Base-by-base conservation (phyloP, 2,797 vertebrate species). In the Myioborus melanocephalus region DNA sequence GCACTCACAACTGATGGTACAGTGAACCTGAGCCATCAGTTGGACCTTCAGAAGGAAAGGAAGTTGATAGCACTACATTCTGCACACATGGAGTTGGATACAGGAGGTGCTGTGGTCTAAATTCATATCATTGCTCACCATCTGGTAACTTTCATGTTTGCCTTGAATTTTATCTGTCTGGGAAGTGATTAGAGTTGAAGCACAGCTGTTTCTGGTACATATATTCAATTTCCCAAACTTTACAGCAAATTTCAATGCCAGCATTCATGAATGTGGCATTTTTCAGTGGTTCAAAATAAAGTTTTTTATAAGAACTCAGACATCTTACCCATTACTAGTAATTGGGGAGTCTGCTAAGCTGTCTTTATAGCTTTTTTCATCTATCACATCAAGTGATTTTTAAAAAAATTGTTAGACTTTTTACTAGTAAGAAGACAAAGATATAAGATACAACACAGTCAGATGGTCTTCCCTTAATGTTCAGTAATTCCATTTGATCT, bases 401-500 rank as follows among this genome's bases (percentile, higher is more conserved):
- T 26, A 0, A 2, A 68, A 71, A 77, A 77, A 23, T 14, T 46
- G 21, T 70, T 84, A 24, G 14, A n/a, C 21, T 20, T 69, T 70
- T 64, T 55, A 50, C 19, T 68, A 52, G 22, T 43, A 55, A 90
- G 83, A 92, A 60, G 39, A 37, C 35, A 66, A 37, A 71, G 26
- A 20, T 57, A 5, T 13, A 56, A 77, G 44, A 59, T 59, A 75
- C 23, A 79, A 23, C 75, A 23, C 75, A 68, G 53, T 61, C 39
- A 75, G 39, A 47, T 57, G 6, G 63, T 91, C 71, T 78, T 65
- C 28, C 32, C 32, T 44, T 83, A 41, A 72, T 20, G 27, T 79
- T 83, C 64, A 71, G 35, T 68, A 83, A 41, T 89, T 81, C 65
- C 52, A 13, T 77, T 61, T 65, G 71, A 73, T 82, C 65, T 73